phyloP scores from a whole-genome alignment of 2,113 vertebrate species.

The Uria aalge region DNA sequence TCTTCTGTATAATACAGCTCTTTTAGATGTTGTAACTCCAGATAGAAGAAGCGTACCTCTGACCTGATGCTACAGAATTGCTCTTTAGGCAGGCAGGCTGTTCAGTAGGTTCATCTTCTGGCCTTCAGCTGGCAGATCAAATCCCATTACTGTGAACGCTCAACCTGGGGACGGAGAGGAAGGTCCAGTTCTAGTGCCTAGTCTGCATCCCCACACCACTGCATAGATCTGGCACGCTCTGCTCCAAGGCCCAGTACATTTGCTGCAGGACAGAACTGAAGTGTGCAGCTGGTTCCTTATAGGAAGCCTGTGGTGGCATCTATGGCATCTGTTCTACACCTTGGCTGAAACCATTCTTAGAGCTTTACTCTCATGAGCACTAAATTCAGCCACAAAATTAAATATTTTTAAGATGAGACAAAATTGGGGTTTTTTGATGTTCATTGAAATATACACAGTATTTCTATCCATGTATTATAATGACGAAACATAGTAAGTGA shows the following conservation, averaged over 20 bases:
- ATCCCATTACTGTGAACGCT: constrained; percentile 10
- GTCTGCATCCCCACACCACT: constrained; percentile 6
- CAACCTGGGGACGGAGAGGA: constrained; percentile 9
- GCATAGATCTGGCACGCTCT: constrained; percentile 23
- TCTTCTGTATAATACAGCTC: constrained; percentile 60
- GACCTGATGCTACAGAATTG: constrained; percentile 33
- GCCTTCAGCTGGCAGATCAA: constrained; percentile 39
- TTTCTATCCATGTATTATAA: constrained; percentile 80
- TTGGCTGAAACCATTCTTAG: constrained; percentile 51
- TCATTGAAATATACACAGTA: constrained; percentile 76
- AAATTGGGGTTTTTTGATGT: constrained; percentile 67
- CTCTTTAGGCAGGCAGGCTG: constrained; percentile 24
- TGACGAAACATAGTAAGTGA: constrained; percentile 79
- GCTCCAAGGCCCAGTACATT: constrained; percentile 7
- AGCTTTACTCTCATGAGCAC: constrained; percentile 62
- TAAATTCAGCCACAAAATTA: constrained; percentile 74
- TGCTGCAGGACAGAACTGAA: constrained; percentile 20
- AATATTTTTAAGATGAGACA: constrained; percentile 71
- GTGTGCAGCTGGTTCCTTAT: constrained; percentile 5
- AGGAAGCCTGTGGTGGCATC: constrained; percentile 51
- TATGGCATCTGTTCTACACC: constrained; percentile 34
- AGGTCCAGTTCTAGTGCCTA: constrained; percentile 45
- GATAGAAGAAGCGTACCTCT: constrained; percentile 46
- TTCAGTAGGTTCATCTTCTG: neutral
- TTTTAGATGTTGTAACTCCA: constrained; percentile 46